These are phyloP conservation scores for Oligia strigilis DNA, from an alignment of 2,888 invertebrate genomes.

Conservation along the genomic window DNA sequence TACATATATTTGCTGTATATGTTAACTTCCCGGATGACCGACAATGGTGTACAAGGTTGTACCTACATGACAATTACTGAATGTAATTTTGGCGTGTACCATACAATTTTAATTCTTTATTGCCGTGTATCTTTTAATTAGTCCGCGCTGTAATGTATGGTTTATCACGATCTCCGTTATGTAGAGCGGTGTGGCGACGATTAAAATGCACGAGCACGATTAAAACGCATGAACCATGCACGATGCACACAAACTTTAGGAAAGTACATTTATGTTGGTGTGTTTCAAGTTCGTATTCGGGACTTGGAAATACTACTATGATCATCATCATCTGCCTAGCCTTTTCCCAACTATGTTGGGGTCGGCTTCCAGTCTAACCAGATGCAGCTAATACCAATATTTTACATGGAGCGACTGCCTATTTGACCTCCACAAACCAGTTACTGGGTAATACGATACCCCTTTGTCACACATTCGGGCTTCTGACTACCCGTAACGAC, in stretches of 20 bases:
- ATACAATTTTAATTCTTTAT: constrained; percentile 53
- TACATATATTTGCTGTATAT: constrained; percentile 50
- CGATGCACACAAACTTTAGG: not conserved
- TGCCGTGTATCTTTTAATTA: constrained; percentile 56
- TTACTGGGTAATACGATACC: too few relatives aligned
- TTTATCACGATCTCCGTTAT: constrained; percentile 29
- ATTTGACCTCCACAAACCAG: too few relatives aligned
- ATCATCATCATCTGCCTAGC: too few relatives aligned
- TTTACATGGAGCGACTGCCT: too few relatives aligned
- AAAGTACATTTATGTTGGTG: constrained; percentile 5
- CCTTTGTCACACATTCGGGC: too few relatives aligned
- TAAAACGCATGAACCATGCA: not conserved
- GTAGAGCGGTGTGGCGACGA: constrained; percentile 1
- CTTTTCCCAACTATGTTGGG: too few relatives aligned
- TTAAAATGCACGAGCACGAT: constrained; percentile 28
- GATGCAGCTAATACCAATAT: too few relatives aligned
- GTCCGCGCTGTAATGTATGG: constrained; percentile 34
- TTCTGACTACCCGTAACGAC: too few relatives aligned
- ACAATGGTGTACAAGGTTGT: constrained; percentile 68
- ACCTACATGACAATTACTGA: constrained; percentile 55
- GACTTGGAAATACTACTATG: not conserved
- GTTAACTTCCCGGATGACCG: constrained; percentile 71
- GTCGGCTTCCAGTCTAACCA: too few relatives aligned
- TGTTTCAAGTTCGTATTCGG: not conserved
- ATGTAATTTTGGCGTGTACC: constrained; percentile 48